These are phyloP conservation scores for Anser brachyrhynchus DNA, from an alignment of 2,113 vertebrate species.

Conservation along the genomic window DNA sequence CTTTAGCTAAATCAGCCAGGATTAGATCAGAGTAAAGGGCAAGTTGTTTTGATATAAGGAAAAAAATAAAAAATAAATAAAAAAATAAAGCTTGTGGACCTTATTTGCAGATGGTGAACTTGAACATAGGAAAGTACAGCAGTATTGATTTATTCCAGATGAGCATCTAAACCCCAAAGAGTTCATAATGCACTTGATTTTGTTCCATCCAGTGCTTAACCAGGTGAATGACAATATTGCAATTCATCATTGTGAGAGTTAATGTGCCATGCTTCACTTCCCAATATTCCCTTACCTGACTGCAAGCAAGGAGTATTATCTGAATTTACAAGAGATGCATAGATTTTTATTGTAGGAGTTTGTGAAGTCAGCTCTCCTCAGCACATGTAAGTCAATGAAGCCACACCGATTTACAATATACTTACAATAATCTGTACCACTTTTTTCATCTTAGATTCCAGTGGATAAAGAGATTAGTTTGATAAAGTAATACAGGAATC, in stretches of 20 bases:
- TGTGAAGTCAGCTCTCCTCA: not conserved
- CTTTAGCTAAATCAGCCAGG: not conserved
- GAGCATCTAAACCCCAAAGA: not conserved
- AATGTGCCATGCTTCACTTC: not conserved
- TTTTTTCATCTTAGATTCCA: not conserved
- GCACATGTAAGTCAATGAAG: not conserved
- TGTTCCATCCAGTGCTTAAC: not conserved
- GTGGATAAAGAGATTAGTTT: not conserved
- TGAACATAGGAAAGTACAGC: not conserved
- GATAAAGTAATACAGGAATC: not conserved
- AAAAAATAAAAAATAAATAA: not conserved
- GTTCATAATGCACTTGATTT: not conserved
- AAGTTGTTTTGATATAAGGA: not conserved
- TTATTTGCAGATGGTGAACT: not conserved
- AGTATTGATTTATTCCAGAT: conserved; percentile 6
- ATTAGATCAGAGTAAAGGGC: not conserved
- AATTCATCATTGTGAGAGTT: not conserved
- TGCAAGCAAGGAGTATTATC: not conserved
- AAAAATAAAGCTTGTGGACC: not conserved
- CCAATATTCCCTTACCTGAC: not conserved
- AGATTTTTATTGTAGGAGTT: not conserved
- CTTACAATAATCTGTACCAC: not conserved
- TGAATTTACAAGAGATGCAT: not conserved
- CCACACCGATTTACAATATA: not conserved
- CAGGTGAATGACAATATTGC: conserved; percentile 25